Evolutionary conservation across 2,797 vertebrate species (phyloP), one percentile per base, ranked within the genome.

Genomic region (Astyanax mexicanus): DNA sequence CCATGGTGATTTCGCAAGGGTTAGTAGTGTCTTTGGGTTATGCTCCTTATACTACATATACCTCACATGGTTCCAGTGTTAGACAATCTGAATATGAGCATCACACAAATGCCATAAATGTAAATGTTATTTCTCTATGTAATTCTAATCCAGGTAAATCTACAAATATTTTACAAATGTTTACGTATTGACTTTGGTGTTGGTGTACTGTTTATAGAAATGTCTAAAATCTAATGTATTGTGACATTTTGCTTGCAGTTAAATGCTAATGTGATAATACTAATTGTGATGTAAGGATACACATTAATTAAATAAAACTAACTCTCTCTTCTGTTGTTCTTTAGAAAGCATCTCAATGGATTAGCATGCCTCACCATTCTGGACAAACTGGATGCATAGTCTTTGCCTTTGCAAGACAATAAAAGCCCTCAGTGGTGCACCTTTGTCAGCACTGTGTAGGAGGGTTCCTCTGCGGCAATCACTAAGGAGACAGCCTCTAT

Each of bases 301-400:
- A 35, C 29, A n/a, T 8, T 17, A 2, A 29, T 57, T n/a, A 40
- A 61, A 15, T 42, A 27, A 54, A 8, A 4, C 11, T 25, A 25
- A 13, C 10, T 0, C 52, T 23, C 57, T 75, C 66, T 69, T 38
- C 10, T 19, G 25, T 70, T 19, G 25, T 70, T 29, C 76, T 47
- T 4, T 35, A 80, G 78, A 68, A 69, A 9, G 51, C 42, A 19
- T 67, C 6, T 10, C 25, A 0, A 29, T 6, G 29, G 19, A 61
- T 21, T 61, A 42, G 29, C 19, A 81, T 79, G 79, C 2, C 37
- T 12, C 35, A 0, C 27, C 27, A 49, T 15, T 40, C 19, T 27
- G 1, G 17, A 32, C 76, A 70, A 75, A n/a, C 87, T 95, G 89
- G 57, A 98, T 98, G 96, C 91, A 87, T 77, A 72, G 84, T 57